These are phyloP conservation scores for Prunella fulvescens DNA, from an alignment of 2,113 vertebrate species.

Conservation along the genomic window DNA sequence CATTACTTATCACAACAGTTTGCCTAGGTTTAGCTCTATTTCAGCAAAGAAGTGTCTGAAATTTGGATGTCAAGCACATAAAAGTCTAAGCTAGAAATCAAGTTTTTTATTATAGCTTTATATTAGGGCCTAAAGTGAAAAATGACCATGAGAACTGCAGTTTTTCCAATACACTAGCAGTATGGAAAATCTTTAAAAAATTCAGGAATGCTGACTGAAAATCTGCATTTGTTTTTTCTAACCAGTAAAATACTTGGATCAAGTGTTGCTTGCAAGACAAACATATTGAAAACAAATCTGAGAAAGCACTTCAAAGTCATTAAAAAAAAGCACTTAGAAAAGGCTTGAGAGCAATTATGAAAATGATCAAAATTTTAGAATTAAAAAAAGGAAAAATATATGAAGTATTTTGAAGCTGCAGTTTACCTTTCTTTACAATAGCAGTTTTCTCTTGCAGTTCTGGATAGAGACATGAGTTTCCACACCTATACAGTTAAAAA, in stretches of 20 bases:
- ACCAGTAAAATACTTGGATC: not conserved
- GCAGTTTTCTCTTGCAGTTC: not conserved
- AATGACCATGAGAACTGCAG: not conserved
- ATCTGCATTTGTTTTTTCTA: not conserved
- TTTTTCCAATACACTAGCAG: not conserved
- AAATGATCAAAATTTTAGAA: not conserved
- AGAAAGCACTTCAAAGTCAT: not conserved
- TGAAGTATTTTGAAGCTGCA: not conserved
- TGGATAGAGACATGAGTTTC: not conserved
- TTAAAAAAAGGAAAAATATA: accelerated
- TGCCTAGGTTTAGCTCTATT: not conserved
- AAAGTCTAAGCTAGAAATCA: not conserved
- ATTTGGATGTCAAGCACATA: not conserved
- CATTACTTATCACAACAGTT: not conserved
- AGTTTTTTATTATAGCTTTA: not conserved
- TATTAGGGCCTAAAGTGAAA: not conserved
- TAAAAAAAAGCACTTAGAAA: not conserved
- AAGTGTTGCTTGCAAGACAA: not conserved
- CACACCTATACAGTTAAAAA: not conserved
- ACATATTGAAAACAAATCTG: not conserved
- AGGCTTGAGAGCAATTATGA: not conserved
- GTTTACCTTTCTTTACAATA: not conserved
- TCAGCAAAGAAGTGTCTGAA: not conserved
- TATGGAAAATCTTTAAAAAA: not conserved
- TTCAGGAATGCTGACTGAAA: not conserved